Evolutionary conservation across 30 jellyfish, hydroid and myxozoan genomes (phyloP), one percentile per base, ranked within the genome.

Genomic region (Aurelia sp.): DNA sequence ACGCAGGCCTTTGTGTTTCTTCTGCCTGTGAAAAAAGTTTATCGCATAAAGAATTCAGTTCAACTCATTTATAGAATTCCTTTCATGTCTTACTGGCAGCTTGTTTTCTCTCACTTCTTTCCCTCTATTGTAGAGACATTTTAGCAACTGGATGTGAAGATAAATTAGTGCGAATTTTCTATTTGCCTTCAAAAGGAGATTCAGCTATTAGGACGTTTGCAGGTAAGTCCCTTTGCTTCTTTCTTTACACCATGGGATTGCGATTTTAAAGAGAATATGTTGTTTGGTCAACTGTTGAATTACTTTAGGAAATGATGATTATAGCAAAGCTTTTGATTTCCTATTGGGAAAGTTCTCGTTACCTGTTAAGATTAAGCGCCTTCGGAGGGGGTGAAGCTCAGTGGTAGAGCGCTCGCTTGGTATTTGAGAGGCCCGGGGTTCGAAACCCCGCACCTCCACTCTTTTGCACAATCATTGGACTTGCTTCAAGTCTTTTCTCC

Each of bases 121-220:
- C 41, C n/a, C 13, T 85, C 55, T 47, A 9, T 88, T 82, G 7
- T 69, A 89, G 97, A 47, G 97, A 82, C 73, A 53, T 89, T 5
- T 55, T 89, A 12, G 97, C 97, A 22, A 89, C 97, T 72, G 97
- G 93, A 18, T 89, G 94, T 75, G 97, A 89, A 47, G 97, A 89
- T 60, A 71, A 67, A 15, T 55, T 82, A 16, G 97, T 89, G 1
- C 73, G 97, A 67, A 83, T 89, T 9, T 89, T 60, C 62, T 89
- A 82, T 66, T 41, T 88, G 20, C 89, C 97, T 5, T 74, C 92
- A 11, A 78, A 88, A 50, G 85, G 89, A 23, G 89, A 75, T 20
- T 30, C 89, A 2, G 79, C 96, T 11, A 86, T 86, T 33, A 70
- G 86, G 30, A 63, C 89, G 17, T 86, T 86, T 86, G 79, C 89